Base-by-base conservation (phyloP, 2,113 vertebrate species). In the Vulpes lagopus region DNA sequence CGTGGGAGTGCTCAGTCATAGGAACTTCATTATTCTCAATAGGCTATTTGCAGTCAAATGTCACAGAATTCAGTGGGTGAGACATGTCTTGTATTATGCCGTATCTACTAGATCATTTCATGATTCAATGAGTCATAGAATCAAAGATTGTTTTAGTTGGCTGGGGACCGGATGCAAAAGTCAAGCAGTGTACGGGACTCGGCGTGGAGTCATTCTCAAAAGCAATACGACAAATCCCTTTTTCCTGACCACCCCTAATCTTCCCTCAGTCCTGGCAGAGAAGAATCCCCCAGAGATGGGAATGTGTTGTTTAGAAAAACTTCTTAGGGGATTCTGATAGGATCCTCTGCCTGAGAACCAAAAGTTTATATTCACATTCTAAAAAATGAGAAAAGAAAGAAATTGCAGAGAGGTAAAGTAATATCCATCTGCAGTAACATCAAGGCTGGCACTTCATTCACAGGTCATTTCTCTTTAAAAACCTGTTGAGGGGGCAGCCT, bases 61-160 rank as follows among this genome's bases (percentile, higher is more conserved):
- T 93, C 64, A 69, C 9, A n/a, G 64, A 95, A 76, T 91, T 91
- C 76, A 74, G 27, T 69, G 80, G 90, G 80, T 9, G 60, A 93
- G 92, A 59, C 38, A 89, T 60, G 74, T 35, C n/a, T 43, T 89
- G 14, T 32, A n/a, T 94, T 69, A 62, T 89, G 43, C 53, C 5
- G 0, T 55, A 86, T 64, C 79, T 69, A 27, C 73, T 95, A 79
- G 86, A 91, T 96, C 78, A 91, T 93, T 97, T 96, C 51, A 83
- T 89, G 89, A 89, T 27, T 97, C 85, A 96, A 1, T 91, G 85
- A 91, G 43, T 95, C 86, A 83, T 12, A 60, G 94, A 67, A 79
- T 96, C 53, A 84, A 83, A 53, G 59, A 59, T 87, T 89, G 83
- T 95, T 93, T 96, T 59, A 27, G 32, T 92, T 97, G 80, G 67